These are phyloP conservation scores for Agraylea sexmaculata DNA, from an alignment of 1,140 invertebrate species.

Conservation along the genomic window DNA sequence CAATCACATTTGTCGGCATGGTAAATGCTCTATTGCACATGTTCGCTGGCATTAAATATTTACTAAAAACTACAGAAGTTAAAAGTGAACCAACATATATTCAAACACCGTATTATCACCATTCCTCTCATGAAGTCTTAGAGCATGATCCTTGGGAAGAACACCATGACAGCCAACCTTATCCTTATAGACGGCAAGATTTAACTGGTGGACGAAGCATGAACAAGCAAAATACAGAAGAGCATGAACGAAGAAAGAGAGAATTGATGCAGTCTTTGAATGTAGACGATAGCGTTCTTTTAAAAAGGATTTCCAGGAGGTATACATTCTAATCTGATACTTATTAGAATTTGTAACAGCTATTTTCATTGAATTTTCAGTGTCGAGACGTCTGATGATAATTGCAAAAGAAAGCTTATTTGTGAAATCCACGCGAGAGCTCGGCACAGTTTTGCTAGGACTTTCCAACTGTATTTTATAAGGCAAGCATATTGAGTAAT, in stretches of 20 bases:
- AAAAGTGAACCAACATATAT: too few relatives aligned
- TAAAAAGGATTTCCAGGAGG: too few relatives aligned
- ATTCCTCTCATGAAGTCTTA: constrained; percentile 9
- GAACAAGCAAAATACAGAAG: too few relatives aligned
- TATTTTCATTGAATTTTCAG: too few relatives aligned
- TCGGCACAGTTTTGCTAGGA: constrained; percentile 26
- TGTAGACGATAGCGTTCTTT: too few relatives aligned
- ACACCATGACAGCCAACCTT: not conserved
- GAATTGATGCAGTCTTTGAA: too few relatives aligned
- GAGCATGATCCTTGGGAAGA: not conserved
- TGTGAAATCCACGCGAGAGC: constrained; percentile 24
- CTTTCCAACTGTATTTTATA: constrained; percentile 35
- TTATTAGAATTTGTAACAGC: too few relatives aligned
- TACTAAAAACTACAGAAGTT: too few relatives aligned
- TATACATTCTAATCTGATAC: not conserved
- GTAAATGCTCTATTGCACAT: constrained; percentile 10
- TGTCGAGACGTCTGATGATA: constrained; percentile 9
- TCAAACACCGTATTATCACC: constrained; percentile 11
- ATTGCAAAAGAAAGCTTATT: constrained; percentile 15
- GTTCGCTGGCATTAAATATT: constrained; percentile 17
- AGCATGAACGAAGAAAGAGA: too few relatives aligned
- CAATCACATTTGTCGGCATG: constrained; percentile 13
- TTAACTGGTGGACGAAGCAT: too few relatives aligned
- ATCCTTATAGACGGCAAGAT: too few relatives aligned
- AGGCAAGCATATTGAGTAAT: constrained; percentile 27